phyloP scores from a whole-genome alignment of 2,113 vertebrate species.

The Oncorhynchus tshawytscha region DNA sequence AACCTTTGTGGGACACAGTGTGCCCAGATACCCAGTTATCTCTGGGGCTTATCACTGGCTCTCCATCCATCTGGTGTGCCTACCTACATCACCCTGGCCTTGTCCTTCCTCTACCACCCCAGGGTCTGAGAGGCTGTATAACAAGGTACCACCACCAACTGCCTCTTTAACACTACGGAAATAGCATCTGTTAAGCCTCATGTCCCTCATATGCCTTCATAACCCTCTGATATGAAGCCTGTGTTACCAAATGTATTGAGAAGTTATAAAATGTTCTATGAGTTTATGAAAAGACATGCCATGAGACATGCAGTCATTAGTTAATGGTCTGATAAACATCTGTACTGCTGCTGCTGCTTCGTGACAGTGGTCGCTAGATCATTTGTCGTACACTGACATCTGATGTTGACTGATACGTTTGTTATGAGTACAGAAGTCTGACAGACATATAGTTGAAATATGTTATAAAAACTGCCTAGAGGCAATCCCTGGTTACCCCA shows the following conservation, averaged over 20 bases:
- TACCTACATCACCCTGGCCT: conserved; percentile 9
- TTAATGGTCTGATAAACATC: no score
- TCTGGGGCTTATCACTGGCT: conserved; percentile 17
- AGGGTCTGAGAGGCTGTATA: not conserved
- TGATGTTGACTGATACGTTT: no score
- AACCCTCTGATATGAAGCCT: not conserved
- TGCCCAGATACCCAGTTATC: conserved; percentile 12
- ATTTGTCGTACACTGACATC: no score
- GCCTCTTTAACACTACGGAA: not conserved
- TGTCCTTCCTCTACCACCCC: conserved; percentile 29
- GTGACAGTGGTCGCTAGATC: no score
- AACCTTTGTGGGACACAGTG: conserved; percentile 19
- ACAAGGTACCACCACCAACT: not conserved
- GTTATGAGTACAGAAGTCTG: no score
- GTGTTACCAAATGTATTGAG: not conserved
- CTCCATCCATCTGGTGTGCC: not conserved
- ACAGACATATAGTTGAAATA: no score
- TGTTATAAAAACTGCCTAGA: no score
- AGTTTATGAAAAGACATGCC: not conserved
- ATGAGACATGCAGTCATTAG: not conserved
- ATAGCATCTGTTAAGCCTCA: not conserved
- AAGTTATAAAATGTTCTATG: not conserved
- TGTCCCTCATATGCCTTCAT: not conserved
- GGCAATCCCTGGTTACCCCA: no score
- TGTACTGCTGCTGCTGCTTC: no score